Evolutionary conservation across 2,113 vertebrate species (phyloP), one percentile per base, ranked within the genome.

Genomic region (Pelmatolapia mariae): DNA sequence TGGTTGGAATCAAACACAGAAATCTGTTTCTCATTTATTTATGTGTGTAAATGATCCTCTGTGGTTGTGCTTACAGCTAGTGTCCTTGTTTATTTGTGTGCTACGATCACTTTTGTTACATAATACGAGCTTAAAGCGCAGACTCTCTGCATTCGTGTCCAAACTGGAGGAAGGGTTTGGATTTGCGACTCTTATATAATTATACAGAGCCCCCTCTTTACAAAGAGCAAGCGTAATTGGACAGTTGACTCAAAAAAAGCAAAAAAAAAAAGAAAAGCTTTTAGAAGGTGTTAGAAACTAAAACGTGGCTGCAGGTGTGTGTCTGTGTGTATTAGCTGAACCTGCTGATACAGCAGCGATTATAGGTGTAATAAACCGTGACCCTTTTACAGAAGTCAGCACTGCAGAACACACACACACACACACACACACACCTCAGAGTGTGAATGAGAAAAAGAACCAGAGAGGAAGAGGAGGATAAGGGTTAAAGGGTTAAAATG

Each of bases 321-420:
- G 68, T 76, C 56, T 61, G 71, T 88, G 83, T 71, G 68, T 29
- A 54, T 73, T 19, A 4, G 66, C 53, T 76, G 43, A 88, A 80
- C 16, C 63, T 91, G 92, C 92, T 93, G 92, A 91, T 88, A 24
- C 86, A 89, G 92, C 90, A 90, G 24, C 10, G 80, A 83, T 43
- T 85, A 24, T 79, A 59, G 57, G 87, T 87, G 83, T 88, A 89
- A 80, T 61, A 88, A 73, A 85, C 29, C 8, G 19, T 76, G 81
- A 82, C 36, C 63, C 43, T 79, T 88, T 87, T 57, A 93, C 66
- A 83, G 26, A 80, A 86, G 88, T 86, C 90, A 89, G 61, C 50
- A 61, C 85, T 86, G 83, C 87, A 88, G 57, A 45, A 18, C 11
- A 3, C 5, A 29, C 68, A 43, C 66, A 50, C 61, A 50, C 61